Conservation (phyloP, 30 jellyfish, hydroid and myxozoan genomes). For the Pelagia noctiluca region DNA sequence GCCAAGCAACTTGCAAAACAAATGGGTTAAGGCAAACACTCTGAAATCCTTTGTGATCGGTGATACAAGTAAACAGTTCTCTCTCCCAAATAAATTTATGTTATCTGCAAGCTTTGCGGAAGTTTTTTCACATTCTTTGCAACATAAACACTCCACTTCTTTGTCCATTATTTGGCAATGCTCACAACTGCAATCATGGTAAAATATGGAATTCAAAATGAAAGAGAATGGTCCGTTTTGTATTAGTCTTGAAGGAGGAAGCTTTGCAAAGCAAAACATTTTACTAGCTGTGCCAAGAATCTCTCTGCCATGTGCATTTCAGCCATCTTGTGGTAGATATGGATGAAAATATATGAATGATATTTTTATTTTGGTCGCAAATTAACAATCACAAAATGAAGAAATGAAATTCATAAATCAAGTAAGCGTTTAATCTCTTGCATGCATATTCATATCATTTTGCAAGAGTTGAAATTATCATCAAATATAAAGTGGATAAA, state of each 20-base stretch:
- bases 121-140: conserved; percentile 47
- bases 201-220: conserved; percentile 27
- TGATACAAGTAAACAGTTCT: conserved; percentile 35
- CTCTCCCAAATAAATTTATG: conserved; percentile 23
- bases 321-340: conserved; percentile 23
- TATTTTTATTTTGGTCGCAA: conserved; percentile 21
- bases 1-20: conserved; percentile 47
- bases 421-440: too few species aligned
- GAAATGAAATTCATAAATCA: too few species aligned
- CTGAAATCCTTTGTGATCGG: conserved; percentile 42
- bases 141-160: conserved; percentile 35
- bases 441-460: not conserved
- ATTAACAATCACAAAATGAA: not conserved
- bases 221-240: conserved; percentile 22
- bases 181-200: conserved; percentile 50
- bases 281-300: conserved; percentile 24
- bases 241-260: not conserved
- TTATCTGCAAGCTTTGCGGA: conserved; percentile 39
- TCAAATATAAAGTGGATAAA: too few species aligned
- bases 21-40: conserved; percentile 43
- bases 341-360: conserved; percentile 17
- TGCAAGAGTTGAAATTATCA: too few species aligned
- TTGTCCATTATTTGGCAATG: conserved; percentile 46
- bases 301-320: conserved; percentile 42
- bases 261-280: conserved; percentile 23